Evolutionary conservation across 2,888 invertebrate genomes (phyloP).

Genomic region (Halictus quadricinctus): DNA sequence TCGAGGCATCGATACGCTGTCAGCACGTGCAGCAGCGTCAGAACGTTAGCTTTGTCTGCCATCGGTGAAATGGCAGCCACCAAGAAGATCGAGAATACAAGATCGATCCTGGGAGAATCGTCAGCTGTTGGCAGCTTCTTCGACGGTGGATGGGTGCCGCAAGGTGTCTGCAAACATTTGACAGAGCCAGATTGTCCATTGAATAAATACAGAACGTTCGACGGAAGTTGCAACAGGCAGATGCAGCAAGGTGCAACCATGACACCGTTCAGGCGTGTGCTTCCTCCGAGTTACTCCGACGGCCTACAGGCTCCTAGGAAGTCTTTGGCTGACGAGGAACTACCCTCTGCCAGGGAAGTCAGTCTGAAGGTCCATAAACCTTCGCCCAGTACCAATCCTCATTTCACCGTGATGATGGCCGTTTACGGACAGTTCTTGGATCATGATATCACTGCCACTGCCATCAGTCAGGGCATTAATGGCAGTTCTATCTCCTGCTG

Average conservation of each 20-base stretch:
- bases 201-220: conserved; percentile 86
- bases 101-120: conserved; percentile 74
- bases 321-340: conserved; percentile 83
- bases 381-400: conserved; percentile 88
- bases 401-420: conserved; percentile 92
- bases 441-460: conserved; percentile 94
- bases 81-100: conserved; percentile 83
- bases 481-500: conserved; percentile 90
- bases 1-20: conserved; percentile 88
- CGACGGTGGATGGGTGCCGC: conserved; percentile 75
- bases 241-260: conserved; percentile 88
- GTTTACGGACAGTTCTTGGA: conserved; percentile 95
- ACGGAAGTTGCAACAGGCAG: conserved; percentile 91
- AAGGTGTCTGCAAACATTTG: conserved; percentile 71
- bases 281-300: conserved; percentile 90
- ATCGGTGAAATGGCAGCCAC: conserved; percentile 89
- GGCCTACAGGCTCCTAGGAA: conserved; percentile 87
- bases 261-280: conserved; percentile 89
- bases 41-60: conserved; percentile 86
- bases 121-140: conserved; percentile 75
- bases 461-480: conserved; percentile 88
- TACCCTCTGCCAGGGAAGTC: conserved; percentile 91
- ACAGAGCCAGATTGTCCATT: conserved; percentile 61
- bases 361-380: conserved; percentile 89
- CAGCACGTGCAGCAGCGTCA: conserved; percentile 85